phyloP scores from a whole-genome alignment of 2,113 vertebrate species.

The Myrmophylax atrothorax region DNA sequence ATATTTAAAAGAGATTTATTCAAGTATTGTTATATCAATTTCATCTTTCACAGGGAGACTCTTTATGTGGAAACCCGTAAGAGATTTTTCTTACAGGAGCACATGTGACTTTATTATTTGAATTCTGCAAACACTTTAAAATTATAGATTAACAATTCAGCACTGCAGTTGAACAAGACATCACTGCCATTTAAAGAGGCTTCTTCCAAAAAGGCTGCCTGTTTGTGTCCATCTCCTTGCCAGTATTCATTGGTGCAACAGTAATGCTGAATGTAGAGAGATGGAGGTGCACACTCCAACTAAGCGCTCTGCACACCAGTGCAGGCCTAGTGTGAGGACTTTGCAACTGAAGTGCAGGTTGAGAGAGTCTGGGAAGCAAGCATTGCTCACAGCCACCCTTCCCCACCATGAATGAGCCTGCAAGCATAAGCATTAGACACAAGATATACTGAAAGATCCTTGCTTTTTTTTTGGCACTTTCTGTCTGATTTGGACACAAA shows the following conservation, averaged over 20 bases:
- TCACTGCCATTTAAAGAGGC: background rate
- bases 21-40: background rate
- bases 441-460: background rate
- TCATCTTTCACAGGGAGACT: background rate
- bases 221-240: background rate
- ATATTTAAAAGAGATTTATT: background rate
- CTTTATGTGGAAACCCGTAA: rapidly evolving
- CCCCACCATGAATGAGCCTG: background rate
- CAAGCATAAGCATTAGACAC: background rate
- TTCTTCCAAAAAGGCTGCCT: background rate
- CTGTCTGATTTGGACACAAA: background rate
- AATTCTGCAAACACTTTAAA: background rate
- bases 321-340: rapidly evolving
- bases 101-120: background rate
- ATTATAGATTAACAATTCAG: background rate
- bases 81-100: background rate
- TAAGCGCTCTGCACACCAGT: background rate
- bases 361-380: background rate
- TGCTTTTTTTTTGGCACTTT: background rate
- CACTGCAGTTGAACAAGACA: rapidly evolving
- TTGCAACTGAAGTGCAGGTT: background rate
- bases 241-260: background rate
- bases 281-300: rapidly evolving
- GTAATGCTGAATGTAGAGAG: background rate
- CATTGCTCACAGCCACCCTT: background rate